These are phyloP conservation scores for Drosophila putrida DNA, from an alignment of 2,888 invertebrate species.

Conservation along the genomic window DNA sequence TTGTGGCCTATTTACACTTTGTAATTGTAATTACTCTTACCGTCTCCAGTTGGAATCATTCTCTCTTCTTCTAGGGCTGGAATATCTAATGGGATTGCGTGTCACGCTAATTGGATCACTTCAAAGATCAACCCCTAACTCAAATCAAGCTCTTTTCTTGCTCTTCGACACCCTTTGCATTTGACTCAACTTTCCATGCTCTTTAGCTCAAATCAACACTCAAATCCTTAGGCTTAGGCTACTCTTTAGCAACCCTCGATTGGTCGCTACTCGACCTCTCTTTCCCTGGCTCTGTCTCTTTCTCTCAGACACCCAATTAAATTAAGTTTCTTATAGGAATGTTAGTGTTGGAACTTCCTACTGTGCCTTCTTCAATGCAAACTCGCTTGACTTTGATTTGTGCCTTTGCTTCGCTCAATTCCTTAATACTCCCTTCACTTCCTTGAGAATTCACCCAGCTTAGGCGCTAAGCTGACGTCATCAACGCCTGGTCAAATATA, in stretches of 20 bases:
- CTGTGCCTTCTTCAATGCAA: constrained; percentile 61
- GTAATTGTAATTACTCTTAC: constrained; percentile 27
- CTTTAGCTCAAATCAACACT: constrained; percentile 58
- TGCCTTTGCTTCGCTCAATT: constrained; percentile 44
- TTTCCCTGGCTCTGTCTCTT: constrained; percentile 12
- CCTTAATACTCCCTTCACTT: neutral
- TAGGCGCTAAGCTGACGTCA: constrained; percentile 67
- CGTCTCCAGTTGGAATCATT: constrained; percentile 1
- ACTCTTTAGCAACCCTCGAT: constrained; percentile 40
- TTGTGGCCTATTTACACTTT: constrained; percentile 44
- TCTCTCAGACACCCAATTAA: constrained; percentile 13
- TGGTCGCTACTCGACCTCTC: constrained; percentile 6
- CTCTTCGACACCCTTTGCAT: constrained; percentile 35
- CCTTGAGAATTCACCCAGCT: too few relatives aligned
- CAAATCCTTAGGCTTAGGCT: constrained; percentile 28
- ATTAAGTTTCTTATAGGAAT: constrained; percentile 34
- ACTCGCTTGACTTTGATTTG: constrained; percentile 73
- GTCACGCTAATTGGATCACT: constrained; percentile 65
- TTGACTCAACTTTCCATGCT: constrained; percentile 47
- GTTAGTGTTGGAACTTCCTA: constrained; percentile 5
- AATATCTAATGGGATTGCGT: constrained; percentile 45
- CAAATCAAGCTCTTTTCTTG: constrained; percentile 10
- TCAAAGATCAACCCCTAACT: constrained; percentile 33
- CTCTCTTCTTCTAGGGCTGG: neutral
- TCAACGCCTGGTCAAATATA: constrained; percentile 52